Conservation (phyloP, 1,140 invertebrate species). For the Araneus ventricosus region DNA sequence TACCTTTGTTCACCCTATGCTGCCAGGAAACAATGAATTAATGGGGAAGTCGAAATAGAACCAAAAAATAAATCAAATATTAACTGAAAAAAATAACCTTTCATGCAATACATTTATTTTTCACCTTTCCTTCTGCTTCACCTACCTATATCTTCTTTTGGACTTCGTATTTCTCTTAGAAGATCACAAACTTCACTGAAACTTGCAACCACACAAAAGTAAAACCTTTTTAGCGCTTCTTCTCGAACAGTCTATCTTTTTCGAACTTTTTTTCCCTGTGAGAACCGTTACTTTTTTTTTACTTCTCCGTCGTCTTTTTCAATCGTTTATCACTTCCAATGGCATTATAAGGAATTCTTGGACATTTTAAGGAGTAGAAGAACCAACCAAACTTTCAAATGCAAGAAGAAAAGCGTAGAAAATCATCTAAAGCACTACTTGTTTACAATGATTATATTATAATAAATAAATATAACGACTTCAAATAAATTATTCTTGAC, state of each 20-base stretch:
- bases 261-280: conserved; percentile 57
- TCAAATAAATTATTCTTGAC: too few relatives aligned
- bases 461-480: too few relatives aligned
- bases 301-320: conserved; percentile 61
- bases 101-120: conserved; percentile 49
- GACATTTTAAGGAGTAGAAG: conserved; percentile 58
- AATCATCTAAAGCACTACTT: neutral
- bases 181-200: conserved; percentile 71
- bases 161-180: conserved; percentile 73
- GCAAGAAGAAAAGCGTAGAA: neutral
- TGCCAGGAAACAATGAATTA: conserved; percentile 28
- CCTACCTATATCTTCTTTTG: conserved; percentile 66
- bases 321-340: conserved; percentile 68
- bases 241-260: conserved; percentile 64
- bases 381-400: conserved; percentile 20
- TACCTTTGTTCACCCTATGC: neutral
- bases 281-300: conserved; percentile 24
- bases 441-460: too few relatives aligned
- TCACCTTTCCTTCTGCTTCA: conserved; percentile 17
- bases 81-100: conserved; percentile 50
- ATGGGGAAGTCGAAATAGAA: neutral
- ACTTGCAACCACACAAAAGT: conserved; percentile 74
- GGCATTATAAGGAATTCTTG: conserved; percentile 58
- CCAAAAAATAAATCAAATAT: conserved; percentile 51
- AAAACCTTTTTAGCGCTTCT: conserved; percentile 74